A percentile compares a stretch with the other conserved stretches of the same genome.
phyloP scores from a whole-genome alignment of 2,888 invertebrate genomes.

The Noctua comes region DNA sequence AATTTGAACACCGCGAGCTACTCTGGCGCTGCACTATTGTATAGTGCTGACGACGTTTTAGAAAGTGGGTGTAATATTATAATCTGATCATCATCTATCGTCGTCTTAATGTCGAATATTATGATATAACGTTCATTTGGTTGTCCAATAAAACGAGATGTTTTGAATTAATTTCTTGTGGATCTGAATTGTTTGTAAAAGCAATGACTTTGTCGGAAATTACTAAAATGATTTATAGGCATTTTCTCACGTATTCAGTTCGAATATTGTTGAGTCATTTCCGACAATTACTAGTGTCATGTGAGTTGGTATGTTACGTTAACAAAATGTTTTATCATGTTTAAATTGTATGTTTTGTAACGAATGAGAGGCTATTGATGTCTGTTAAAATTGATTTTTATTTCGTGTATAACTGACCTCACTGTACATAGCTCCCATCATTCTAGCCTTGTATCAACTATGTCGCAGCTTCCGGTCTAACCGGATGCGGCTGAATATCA shows the following conservation, averaged over 20 bases:
- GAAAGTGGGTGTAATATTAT: not conserved
- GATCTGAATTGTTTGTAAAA: not conserved
- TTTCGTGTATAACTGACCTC: not conserved
- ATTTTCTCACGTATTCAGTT: not conserved
- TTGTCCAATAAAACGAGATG: conserved; percentile 3
- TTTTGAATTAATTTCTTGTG: not conserved
- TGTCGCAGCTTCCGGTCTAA: not conserved
- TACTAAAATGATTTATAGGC: not conserved
- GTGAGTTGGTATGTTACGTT: not conserved
- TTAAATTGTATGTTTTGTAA: not conserved
- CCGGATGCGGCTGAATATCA: conserved; percentile 3
- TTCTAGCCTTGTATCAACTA: no score
- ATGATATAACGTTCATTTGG: not conserved
- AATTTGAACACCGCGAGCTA: no score
- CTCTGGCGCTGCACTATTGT: no score
- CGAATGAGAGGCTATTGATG: conserved; percentile 9
- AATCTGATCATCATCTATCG: no score
- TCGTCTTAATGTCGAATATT: conserved; percentile 13
- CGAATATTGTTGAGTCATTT: conserved; percentile 1
- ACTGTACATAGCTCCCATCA: conserved; percentile 17
- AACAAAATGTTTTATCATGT: conserved; percentile 6
- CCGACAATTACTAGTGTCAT: not conserved
- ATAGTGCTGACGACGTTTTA: not conserved
- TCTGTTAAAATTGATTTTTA: not conserved
- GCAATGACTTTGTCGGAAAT: not conserved